Conservation (phyloP, 2,888 invertebrate genomes). For the Adineta ricciae region DNA sequence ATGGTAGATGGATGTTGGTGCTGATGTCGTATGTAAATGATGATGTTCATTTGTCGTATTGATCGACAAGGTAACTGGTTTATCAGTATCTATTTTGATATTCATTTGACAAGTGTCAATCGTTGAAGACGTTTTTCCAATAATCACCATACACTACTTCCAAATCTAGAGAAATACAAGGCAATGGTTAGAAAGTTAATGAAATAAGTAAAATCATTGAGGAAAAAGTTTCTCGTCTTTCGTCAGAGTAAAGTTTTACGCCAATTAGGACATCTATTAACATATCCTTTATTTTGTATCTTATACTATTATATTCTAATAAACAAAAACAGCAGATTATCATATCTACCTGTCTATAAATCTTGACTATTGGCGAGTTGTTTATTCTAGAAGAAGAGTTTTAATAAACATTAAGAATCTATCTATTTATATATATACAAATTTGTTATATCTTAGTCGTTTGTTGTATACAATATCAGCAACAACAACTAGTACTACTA, state of each 20-base stretch:
- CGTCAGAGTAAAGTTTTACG: not conserved
- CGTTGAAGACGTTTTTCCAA: not conserved
- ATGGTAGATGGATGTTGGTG: not conserved
- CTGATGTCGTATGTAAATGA: not conserved
- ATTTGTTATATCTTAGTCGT: not conserved
- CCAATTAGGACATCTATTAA: not conserved
- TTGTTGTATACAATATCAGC: slow-evolving; percentile 5
- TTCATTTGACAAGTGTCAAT: slow-evolving; percentile 17
- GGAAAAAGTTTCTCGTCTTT: not conserved
- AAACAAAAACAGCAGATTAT: not conserved
- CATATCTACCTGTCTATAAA: not conserved
- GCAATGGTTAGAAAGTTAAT: not conserved
- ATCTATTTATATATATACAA: not conserved
- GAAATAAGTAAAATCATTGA: too few relatives aligned
- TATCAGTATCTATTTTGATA: slow-evolving; percentile 13
- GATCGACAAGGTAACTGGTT: slow-evolving; percentile 18
- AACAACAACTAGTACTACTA: not conserved
- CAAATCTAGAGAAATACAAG: not conserved
- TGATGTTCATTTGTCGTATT: not conserved
- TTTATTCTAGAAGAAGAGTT: not conserved
- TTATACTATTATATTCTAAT: not conserved
- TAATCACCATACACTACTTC: not conserved
- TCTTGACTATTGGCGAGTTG: not conserved
- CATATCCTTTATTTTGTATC: not conserved
- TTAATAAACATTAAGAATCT: not conserved